Evolutionary conservation across 2,797 vertebrate species (phyloP).

Genomic region (Fistularia tabacaria): DNA sequence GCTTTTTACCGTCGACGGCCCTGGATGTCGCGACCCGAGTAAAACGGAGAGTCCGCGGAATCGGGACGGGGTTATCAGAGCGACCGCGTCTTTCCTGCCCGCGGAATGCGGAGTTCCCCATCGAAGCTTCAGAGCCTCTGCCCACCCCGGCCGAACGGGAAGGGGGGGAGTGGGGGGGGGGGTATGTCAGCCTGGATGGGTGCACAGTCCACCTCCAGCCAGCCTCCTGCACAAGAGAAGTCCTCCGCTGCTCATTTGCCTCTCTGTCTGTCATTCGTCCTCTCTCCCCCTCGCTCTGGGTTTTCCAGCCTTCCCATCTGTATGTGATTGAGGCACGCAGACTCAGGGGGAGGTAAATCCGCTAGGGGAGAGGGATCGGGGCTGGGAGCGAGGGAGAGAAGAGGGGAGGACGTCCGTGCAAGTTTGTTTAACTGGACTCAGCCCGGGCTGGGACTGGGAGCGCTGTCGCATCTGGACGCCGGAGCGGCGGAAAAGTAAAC

Average conservation of each 20-base stretch:
- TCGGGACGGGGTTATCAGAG: no score
- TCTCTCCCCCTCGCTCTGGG: conserved; percentile 60
- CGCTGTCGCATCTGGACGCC: conserved; percentile 74
- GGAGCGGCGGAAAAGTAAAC: conserved; percentile 60
- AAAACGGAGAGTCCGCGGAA: no score
- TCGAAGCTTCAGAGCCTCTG: no score
- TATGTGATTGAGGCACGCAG: conserved; percentile 75
- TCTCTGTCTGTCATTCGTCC: conserved; percentile 47
- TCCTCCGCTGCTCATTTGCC: conserved; percentile 34
- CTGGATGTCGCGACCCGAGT: no score
- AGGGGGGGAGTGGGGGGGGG: no score
- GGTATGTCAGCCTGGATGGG: no score
- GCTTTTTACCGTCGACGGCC: no score
- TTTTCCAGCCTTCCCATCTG: conserved; percentile 75
- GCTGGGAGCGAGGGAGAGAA: conserved; percentile 41
- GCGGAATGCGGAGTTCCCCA: no score
- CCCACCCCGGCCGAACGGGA: no score
- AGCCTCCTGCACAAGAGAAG: conserved; percentile 17
- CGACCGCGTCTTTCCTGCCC: no score
- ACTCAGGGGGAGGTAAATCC: conserved; percentile 63
- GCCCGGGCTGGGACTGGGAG: conserved; percentile 40
- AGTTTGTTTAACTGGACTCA: conserved; percentile 63
- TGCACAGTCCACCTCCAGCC: no score
- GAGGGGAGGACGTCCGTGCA: conserved; percentile 65
- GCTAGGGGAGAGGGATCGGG: conserved; percentile 54